Evolutionary conservation across 2,113 vertebrate species (phyloP).

Genomic region (Orientallactaga bullata): DNA sequence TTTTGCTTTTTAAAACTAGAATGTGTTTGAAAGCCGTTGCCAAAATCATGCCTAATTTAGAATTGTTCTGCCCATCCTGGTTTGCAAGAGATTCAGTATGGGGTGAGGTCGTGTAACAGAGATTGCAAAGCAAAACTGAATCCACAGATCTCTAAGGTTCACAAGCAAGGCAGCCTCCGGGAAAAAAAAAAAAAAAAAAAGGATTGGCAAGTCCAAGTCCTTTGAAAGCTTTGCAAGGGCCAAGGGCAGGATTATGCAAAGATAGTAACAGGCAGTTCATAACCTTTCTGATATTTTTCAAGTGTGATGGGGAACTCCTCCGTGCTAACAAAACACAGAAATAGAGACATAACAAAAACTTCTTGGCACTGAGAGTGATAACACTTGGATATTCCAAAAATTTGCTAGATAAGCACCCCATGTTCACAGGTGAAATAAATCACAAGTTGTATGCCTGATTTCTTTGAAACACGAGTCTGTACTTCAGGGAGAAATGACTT

Average conservation of each 20-base stretch:
- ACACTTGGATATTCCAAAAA: conserved; percentile 65
- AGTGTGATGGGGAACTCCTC: conserved; percentile 52
- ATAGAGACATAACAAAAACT: conserved; percentile 66
- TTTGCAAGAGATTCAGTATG: conserved; percentile 44
- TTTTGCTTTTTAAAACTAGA: conserved; percentile 59
- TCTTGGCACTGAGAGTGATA: conserved; percentile 50
- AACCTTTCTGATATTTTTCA: conserved; percentile 67
- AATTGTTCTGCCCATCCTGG: conserved; percentile 47
- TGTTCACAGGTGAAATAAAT: conserved; percentile 73
- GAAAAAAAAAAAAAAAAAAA: no score
- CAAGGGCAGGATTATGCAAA: conserved; percentile 45
- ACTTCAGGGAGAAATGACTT: conserved; percentile 33
- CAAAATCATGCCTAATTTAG: conserved; percentile 71
- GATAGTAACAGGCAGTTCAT: conserved; percentile 53
- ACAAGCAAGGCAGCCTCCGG: not conserved
- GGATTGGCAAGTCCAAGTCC: conserved; percentile 39
- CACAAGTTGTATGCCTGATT: conserved; percentile 52
- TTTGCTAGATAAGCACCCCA: conserved; percentile 69
- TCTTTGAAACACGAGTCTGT: conserved; percentile 46
- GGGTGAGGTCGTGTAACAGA: conserved; percentile 52
- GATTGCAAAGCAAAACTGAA: conserved; percentile 60
- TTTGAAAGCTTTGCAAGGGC: conserved; percentile 33
- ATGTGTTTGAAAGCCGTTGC: conserved; percentile 50
- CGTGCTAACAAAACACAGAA: conserved; percentile 63
- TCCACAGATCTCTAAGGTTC: conserved; percentile 36